phyloP scores from a whole-genome alignment of 2,797 vertebrate genomes.

The Pygocentrus nattereri region DNA sequence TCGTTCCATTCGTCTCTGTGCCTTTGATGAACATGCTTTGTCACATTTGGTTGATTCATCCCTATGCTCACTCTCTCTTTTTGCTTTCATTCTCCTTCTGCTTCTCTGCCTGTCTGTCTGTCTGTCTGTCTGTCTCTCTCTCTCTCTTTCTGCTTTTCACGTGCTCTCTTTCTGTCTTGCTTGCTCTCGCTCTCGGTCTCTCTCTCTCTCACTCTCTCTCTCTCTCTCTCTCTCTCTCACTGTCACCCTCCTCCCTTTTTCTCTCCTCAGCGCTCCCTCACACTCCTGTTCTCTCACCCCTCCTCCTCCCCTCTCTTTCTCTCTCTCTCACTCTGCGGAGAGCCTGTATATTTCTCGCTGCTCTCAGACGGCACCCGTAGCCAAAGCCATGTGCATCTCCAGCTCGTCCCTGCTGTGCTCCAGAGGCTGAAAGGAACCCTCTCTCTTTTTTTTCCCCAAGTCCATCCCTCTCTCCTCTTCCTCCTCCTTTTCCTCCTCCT shows the following conservation, averaged over 20 bases:
- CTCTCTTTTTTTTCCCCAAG: constrained; percentile 10
- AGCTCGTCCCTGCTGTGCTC: constrained; percentile 85
- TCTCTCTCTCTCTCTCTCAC: constrained; percentile 33
- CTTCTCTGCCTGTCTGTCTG: not conserved
- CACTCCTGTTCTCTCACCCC: constrained; percentile 44
- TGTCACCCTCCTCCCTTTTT: constrained; percentile 39
- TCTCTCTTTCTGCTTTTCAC: too few species aligned
- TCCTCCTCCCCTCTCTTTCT: constrained; percentile 25
- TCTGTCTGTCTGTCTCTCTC: not conserved
- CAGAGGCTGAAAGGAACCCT: constrained; percentile 84
- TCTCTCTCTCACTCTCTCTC: constrained; percentile 26
- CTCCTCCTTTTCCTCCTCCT: not conserved
- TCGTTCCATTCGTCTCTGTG: constrained; percentile 31
- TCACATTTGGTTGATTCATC: constrained; percentile 69
- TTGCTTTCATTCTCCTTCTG: not conserved
- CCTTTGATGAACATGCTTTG: constrained; percentile 69
- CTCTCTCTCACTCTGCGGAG: constrained; percentile 47
- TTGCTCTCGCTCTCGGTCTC: constrained; percentile 26
- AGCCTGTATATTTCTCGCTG: constrained; percentile 58
- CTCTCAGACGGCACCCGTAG: constrained; percentile 81
- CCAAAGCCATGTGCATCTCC: constrained; percentile 94
- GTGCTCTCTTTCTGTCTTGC: constrained; percentile 11
- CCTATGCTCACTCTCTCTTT: constrained; percentile 3
- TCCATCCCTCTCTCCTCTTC: constrained; percentile 26
- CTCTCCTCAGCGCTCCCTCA: constrained; percentile 38